Conservation (phyloP, 2,113 vertebrate genomes). For the Phalacrocorax carbo region DNA sequence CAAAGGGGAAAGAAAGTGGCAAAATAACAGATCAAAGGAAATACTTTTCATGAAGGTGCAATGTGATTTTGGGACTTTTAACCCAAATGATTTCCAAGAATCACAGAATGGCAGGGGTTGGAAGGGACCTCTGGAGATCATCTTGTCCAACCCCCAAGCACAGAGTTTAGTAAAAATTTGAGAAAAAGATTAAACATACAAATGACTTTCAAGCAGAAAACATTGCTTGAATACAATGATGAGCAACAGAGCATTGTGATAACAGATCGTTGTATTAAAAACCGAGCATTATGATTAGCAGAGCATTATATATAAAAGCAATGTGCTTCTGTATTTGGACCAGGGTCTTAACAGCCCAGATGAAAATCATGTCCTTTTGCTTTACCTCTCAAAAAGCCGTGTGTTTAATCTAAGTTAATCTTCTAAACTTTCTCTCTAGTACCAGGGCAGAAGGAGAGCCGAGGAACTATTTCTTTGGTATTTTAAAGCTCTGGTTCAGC, state of each 20-base stretch:
- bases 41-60: background rate
- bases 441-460: background rate
- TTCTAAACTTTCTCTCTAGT: background rate
- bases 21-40: background rate
- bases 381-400: background rate
- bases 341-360: background rate
- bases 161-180: background rate
- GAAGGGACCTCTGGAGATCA: no score
- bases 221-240: background rate
- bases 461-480: background rate
- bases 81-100: background rate
- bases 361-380: background rate
- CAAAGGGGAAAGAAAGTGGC: background rate
- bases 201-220: background rate
- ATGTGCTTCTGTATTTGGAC: background rate
- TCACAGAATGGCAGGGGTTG: background rate
- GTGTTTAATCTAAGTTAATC: constrained; percentile 2
- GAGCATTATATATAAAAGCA: background rate
- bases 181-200: background rate
- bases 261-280: background rate
- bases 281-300: background rate
- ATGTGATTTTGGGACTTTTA: background rate
- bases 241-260: background rate
- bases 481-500: background rate
- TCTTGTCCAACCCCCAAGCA: background rate